Evolutionary conservation across 2,888 invertebrate species (phyloP).

Genomic region (Geophilus truncorum): DNA sequence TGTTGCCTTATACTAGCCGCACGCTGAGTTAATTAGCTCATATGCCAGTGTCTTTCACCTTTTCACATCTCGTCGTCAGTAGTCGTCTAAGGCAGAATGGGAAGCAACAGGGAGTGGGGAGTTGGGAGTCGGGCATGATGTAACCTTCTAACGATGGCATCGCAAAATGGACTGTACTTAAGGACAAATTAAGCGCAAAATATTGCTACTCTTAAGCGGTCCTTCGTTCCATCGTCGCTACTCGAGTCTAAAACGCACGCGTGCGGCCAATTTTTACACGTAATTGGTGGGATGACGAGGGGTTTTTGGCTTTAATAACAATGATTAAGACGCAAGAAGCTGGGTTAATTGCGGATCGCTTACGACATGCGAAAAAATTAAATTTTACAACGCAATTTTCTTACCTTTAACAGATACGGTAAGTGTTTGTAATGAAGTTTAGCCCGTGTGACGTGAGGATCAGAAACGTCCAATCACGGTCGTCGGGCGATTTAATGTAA

Average conservation of each 20-base stretch:
- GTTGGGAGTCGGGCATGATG: neutral
- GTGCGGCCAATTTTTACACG: neutral
- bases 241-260: neutral
- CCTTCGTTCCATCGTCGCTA: neutral
- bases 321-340: neutral
- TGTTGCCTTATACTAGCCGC: neutral
- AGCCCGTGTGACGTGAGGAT: neutral
- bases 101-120: neutral
- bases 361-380: neutral
- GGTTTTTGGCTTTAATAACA: neutral
- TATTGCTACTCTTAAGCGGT: neutral
- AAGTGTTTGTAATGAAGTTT: neutral
- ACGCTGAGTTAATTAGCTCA: neutral
- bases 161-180: neutral
- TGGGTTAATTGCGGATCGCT: neutral
- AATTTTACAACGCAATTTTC: neutral
- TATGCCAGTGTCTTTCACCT: neutral
- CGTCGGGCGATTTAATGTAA: neutral
- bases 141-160: neutral
- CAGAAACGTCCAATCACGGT: neutral
- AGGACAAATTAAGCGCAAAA: neutral
- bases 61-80: neutral
- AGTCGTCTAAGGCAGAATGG: too few relatives aligned
- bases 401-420: neutral
- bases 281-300: neutral